phyloP scores from a whole-genome alignment of 2,797 vertebrate genomes.

The Sylvia borin region DNA sequence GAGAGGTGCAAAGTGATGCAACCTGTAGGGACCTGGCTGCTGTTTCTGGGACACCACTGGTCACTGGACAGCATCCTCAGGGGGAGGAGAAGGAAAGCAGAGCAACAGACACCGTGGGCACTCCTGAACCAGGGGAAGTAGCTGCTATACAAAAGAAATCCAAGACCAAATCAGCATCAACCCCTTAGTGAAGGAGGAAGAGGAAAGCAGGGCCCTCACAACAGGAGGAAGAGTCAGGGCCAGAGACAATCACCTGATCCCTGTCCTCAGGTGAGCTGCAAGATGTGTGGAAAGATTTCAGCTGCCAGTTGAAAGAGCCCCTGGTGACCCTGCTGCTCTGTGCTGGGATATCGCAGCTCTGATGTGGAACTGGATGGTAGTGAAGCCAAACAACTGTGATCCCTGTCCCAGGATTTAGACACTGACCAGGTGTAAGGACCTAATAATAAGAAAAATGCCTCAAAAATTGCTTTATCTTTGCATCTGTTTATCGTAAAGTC shows the following conservation, averaged over 20 bases:
- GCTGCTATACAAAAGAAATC: neutral
- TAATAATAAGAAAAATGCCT: neutral
- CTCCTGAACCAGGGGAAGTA: neutral
- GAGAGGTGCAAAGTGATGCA: neutral
- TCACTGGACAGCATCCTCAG: neutral
- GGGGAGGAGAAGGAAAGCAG: neutral
- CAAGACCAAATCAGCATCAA: neutral
- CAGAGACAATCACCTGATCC: neutral
- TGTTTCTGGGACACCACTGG: neutral
- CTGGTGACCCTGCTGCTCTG: neutral
- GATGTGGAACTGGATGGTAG: neutral
- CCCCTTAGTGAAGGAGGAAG: neutral
- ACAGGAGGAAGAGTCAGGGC: neutral
- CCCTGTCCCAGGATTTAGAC: neutral
- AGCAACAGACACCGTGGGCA: neutral
- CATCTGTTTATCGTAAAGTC: neutral
- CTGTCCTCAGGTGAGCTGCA: neutral
- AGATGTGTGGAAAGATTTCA: neutral
- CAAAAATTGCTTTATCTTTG: neutral
- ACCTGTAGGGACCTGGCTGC: neutral
- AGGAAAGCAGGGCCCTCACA: neutral
- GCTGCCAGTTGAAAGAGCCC: neutral
- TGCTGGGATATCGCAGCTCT: neutral
- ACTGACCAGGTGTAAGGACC: neutral
- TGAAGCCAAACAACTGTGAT: neutral